A percentile compares a stretch with the other conserved stretches of the same genome.
phyloP scores from a whole-genome alignment of 2,797 vertebrate species.

The Schizopygopsis malacanthus region DNA sequence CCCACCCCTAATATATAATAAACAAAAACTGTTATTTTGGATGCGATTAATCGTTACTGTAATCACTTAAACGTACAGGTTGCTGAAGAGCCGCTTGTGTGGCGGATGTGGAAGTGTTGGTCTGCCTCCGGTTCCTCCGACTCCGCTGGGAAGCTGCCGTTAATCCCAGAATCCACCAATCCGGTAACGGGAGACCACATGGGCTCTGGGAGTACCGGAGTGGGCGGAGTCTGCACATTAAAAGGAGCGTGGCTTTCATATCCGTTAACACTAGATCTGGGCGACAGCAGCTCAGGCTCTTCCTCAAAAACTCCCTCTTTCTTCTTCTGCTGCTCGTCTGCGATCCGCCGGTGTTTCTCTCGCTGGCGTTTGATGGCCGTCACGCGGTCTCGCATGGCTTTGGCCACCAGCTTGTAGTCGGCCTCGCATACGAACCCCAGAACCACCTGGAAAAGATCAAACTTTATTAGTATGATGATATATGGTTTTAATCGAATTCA shows the following conservation, averaged over 20 bases:
- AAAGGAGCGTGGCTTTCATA: conserved; percentile 11
- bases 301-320: conserved; percentile 77
- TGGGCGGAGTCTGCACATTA: conserved; percentile 45
- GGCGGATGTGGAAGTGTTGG: conserved; percentile 87
- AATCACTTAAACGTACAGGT: conserved; percentile 76
- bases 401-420: conserved; percentile 94
- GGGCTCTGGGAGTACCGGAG: conserved; percentile 45
- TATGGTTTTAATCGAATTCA: background rate
- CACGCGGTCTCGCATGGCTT: conserved; percentile 91
- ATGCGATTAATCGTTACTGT: background rate
- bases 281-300: conserved; percentile 71
- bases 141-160: conserved; percentile 81
- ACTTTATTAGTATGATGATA: background rate
- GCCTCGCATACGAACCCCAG: conserved; percentile 92
- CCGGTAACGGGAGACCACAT: conserved; percentile 61
- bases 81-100: conserved; percentile 83
- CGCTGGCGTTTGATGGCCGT: conserved; percentile 90
- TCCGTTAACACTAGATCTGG: conserved; percentile 67
- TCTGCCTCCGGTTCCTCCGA: conserved; percentile 93
- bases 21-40: no score
- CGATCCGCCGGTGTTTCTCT: conserved; percentile 84
- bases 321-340: conserved; percentile 74
- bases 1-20: no score
- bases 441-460: conserved; percentile 81
- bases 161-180: conserved; percentile 81